Conservation (phyloP, 2,113 vertebrate species). For the Corapipo altera region DNA sequence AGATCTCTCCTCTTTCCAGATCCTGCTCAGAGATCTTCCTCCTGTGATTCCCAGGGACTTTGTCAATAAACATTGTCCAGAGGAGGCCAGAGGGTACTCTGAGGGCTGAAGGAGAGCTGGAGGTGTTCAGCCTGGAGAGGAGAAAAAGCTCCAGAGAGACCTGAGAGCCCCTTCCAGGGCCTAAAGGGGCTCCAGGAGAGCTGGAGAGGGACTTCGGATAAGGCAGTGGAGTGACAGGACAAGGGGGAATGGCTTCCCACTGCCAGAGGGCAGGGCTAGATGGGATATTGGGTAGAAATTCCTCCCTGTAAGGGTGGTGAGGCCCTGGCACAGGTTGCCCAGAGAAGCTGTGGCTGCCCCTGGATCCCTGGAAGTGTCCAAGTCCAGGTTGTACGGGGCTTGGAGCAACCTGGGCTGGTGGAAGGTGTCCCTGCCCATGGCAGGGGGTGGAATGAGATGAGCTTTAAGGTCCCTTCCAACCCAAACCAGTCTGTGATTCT, state of each 20-base stretch:
- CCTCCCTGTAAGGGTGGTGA: not conserved
- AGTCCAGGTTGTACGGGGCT: not conserved
- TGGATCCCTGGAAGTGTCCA: not conserved
- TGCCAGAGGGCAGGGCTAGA: not conserved
- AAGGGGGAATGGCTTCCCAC: not conserved
- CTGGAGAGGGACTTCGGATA: not conserved
- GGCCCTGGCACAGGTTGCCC: not conserved
- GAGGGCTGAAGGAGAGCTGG: not conserved
- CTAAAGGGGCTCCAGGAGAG: not conserved
- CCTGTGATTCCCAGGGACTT: not conserved
- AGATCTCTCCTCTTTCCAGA: not conserved
- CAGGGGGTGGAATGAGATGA: not conserved
- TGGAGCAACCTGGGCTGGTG: accelerated
- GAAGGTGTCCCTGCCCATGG: not conserved
- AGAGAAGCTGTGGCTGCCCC: not conserved
- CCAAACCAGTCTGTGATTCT: accelerated
- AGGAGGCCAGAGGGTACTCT: accelerated
- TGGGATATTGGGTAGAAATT: not conserved
- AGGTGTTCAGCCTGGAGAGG: not conserved
- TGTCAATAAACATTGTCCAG: not conserved
- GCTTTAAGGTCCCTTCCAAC: accelerated
- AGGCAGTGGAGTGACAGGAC: not conserved
- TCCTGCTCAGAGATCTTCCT: not conserved
- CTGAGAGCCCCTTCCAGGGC: not conserved
- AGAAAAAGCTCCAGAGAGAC: not conserved